Percentiles rank a stretch among this genome's conserved stretches.
phyloP scores from a whole-genome alignment of 1,140 invertebrate species.

The Dryas iulia region DNA sequence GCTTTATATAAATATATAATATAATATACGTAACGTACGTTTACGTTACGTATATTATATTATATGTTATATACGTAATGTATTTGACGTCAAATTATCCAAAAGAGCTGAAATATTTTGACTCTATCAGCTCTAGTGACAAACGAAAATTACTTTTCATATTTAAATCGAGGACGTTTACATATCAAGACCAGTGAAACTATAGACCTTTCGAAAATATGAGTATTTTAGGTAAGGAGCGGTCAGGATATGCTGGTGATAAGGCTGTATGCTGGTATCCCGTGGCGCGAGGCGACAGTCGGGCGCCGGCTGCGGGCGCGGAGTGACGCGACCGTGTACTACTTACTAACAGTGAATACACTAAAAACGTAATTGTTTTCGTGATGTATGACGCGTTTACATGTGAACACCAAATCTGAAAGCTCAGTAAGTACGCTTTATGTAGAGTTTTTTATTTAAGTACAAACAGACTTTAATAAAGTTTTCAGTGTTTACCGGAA shows the following conservation, averaged over 20 bases:
- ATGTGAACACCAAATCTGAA: background rate
- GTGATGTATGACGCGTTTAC: background rate
- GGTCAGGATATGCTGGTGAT: background rate
- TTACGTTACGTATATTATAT: too few relatives aligned
- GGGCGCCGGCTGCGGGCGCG: slow-evolving; percentile 15
- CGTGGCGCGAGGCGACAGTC: slow-evolving; percentile 21
- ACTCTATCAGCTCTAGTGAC: background rate
- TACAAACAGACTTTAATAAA: background rate
- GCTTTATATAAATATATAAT: too few relatives aligned
- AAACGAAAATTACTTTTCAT: background rate
- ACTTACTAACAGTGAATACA: background rate
- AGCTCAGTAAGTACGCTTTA: background rate
- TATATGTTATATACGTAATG: too few relatives aligned
- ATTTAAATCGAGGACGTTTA: background rate
- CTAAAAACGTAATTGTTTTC: slow-evolving; percentile 8
- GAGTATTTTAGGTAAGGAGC: background rate
- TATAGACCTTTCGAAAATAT: background rate
- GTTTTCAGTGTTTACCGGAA: background rate
- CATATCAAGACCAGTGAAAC: background rate
- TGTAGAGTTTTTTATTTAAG: background rate
- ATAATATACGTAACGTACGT: too few relatives aligned
- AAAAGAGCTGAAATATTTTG: background rate
- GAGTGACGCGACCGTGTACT: background rate
- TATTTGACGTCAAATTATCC: background rate
- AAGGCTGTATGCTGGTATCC: background rate